These are phyloP conservation scores for Subacronicta megacephala DNA, from an alignment of 2,888 invertebrate species.

Conservation along the genomic window DNA sequence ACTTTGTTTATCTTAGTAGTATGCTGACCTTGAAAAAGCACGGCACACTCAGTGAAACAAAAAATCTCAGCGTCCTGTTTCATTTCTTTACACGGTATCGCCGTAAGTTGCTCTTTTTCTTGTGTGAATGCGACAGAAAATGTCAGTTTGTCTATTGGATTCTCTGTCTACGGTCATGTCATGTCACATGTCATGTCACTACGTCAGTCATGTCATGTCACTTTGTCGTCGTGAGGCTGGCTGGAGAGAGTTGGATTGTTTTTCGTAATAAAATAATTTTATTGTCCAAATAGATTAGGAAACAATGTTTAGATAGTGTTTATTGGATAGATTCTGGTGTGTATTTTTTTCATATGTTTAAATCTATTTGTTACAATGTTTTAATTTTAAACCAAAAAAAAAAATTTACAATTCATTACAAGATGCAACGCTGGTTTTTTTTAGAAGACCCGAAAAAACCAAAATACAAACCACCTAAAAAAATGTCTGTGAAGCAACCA, in stretches of 20 bases:
- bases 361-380: conserved; percentile 23
- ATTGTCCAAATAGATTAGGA: conserved; percentile 33
- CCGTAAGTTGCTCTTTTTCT: no score
- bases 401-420: conserved; percentile 23
- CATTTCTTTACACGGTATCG: no score
- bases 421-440: conserved; percentile 92
- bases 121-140: no score
- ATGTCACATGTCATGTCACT: no score
- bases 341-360: conserved; percentile 27
- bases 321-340: conserved; percentile 29
- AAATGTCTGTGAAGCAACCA: conserved; percentile 69
- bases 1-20: no score
- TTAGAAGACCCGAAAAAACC: conserved; percentile 85
- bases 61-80: no score
- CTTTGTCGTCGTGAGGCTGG: conserved; percentile 13
- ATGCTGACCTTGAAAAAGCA: no score
- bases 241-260: conserved; percentile 6
- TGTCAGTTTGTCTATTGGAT: no score
- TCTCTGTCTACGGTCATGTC: no score
- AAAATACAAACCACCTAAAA: conserved; percentile 69
- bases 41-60: no score
- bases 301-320: conserved; percentile 30
- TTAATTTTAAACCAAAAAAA: conserved; percentile 23
- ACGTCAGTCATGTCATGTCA: no score
- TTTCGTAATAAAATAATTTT: no score